Conservation (phyloP, 2,113 vertebrate species). For the Ctenodactylus gundi region DNA sequence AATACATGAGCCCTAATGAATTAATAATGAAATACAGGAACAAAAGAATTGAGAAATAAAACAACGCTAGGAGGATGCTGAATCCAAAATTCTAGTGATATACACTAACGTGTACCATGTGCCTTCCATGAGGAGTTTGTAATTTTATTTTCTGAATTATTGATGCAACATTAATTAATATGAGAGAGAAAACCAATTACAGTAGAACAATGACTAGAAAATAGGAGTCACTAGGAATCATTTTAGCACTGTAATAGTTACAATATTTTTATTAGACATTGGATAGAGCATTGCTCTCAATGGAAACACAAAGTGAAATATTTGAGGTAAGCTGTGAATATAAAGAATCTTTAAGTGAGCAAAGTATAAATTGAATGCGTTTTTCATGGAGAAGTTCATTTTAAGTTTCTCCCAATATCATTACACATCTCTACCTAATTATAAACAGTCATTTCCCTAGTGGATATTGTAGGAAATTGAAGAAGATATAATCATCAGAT, state of each 20-base stretch:
- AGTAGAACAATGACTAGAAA: conserved; percentile 28
- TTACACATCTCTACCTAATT: background rate
- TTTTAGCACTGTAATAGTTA: conserved; percentile 30
- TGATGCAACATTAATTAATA: background rate
- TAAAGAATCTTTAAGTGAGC: conserved; percentile 47
- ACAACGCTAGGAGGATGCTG: background rate
- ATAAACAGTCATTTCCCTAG: background rate
- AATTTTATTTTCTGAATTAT: conserved; percentile 31
- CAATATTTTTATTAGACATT: background rate
- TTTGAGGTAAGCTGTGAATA: background rate
- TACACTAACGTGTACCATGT: background rate
- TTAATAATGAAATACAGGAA: background rate
- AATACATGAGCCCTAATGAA: background rate
- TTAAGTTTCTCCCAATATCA: conserved; percentile 14
- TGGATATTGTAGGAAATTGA: background rate
- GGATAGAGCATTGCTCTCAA: conserved; percentile 5
- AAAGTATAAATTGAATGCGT: conserved; percentile 26
- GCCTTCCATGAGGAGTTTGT: background rate
- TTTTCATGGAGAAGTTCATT: conserved; percentile 36
- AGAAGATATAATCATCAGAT: background rate
- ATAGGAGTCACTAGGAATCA: background rate
- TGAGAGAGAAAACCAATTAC: background rate
- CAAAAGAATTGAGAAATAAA: background rate
- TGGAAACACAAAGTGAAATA: conserved; percentile 37
- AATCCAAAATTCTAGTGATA: background rate